Percentiles rank a stretch among this genome's conserved stretches.
phyloP scores from a whole-genome alignment of 1,140 invertebrate species.

The Theocolax elegans region DNA sequence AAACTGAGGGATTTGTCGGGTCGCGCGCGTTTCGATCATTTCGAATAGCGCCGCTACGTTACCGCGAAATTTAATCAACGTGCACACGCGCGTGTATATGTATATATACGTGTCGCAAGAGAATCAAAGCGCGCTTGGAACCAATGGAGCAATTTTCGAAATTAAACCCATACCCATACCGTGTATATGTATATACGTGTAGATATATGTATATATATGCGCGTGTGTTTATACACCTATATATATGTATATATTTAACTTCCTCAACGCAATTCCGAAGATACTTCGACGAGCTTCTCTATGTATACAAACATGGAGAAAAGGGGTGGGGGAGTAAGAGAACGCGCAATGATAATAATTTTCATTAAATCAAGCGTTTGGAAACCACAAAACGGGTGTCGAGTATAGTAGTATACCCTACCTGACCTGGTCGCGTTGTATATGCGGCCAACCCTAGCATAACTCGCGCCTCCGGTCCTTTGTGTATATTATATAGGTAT shows the following conservation, averaged over 20 bases:
- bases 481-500: background rate
- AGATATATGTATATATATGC: too few relatives aligned
- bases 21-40: too few relatives aligned
- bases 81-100: background rate
- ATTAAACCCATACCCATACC: constrained; percentile 17
- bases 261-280: constrained; percentile 25
- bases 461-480: constrained; percentile 3
- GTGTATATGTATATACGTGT: too few relatives aligned
- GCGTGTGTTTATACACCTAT: too few relatives aligned
- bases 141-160: constrained; percentile 37
- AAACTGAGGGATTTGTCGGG: too few relatives aligned
- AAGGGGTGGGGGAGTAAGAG: background rate
- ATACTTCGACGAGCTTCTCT: constrained; percentile 22
- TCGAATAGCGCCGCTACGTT: background rate
- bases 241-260: too few relatives aligned
- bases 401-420: too few relatives aligned
- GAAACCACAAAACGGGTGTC: constrained; percentile 22
- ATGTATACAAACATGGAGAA: background rate
- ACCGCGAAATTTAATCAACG: constrained; percentile 41
- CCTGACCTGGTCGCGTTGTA: too few relatives aligned
- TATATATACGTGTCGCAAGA: background rate
- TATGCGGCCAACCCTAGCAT: background rate
- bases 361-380: constrained; percentile 42
- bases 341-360: constrained; percentile 40
- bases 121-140: background rate